Conservation (phyloP, 2,888 invertebrate species). For the Noctuana brunneofusca region DNA sequence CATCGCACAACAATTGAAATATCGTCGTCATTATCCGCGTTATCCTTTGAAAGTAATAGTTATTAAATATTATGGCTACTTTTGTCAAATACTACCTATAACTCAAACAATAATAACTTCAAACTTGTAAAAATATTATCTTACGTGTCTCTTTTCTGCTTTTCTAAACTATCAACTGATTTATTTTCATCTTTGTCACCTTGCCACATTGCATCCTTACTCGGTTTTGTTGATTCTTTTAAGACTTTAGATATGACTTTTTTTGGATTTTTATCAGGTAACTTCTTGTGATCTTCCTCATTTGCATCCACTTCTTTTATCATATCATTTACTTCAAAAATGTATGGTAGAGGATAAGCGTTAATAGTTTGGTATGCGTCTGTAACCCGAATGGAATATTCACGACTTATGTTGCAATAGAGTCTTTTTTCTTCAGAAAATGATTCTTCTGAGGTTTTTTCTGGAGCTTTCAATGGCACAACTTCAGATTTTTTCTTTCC, state of each 20-base stretch:
- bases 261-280: slow-evolving; percentile 50
- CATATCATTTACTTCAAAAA: slow-evolving; percentile 63
- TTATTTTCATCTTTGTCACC: slow-evolving; percentile 47
- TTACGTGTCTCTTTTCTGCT: slow-evolving; percentile 52
- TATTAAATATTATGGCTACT: background rate
- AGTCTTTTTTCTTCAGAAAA: slow-evolving; percentile 47
- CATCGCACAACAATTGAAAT: slow-evolving; percentile 55
- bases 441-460: slow-evolving; percentile 43
- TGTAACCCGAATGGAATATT: slow-evolving; percentile 50
- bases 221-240: slow-evolving; percentile 52
- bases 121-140: background rate
- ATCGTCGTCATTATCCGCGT: slow-evolving; percentile 56
- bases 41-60: slow-evolving; percentile 48
- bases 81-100: background rate
- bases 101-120: background rate
- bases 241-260: slow-evolving; percentile 46
- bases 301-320: slow-evolving; percentile 46
- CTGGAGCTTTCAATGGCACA: slow-evolving; percentile 33
- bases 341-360: slow-evolving; percentile 46
- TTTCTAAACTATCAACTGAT: slow-evolving; percentile 47
- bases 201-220: slow-evolving; percentile 52
- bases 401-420: slow-evolving; percentile 47
- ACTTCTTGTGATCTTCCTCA: slow-evolving; percentile 56
- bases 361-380: slow-evolving; percentile 43
- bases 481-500: slow-evolving; percentile 45